phyloP scores from a whole-genome alignment of 2,888 invertebrate genomes.

The Anoncus sp. region DNA sequence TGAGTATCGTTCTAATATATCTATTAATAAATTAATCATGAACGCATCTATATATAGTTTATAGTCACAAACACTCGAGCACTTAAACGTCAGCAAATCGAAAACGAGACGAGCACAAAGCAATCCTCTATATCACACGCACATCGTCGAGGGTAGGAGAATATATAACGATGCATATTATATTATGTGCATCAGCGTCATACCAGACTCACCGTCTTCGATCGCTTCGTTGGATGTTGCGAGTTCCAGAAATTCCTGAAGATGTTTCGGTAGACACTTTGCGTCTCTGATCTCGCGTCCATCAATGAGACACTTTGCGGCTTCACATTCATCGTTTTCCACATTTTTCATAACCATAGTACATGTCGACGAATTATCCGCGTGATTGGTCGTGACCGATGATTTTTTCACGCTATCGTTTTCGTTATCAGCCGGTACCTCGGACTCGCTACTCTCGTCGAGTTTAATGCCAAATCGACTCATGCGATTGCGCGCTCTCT shows the following conservation, averaged over 20 bases:
- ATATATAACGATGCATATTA: slow-evolving; percentile 84
- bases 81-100: slow-evolving; percentile 53
- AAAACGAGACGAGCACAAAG: slow-evolving; percentile 83
- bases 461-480: slow-evolving; percentile 88
- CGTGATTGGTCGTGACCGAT: slow-evolving; percentile 80
- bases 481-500: slow-evolving; percentile 89
- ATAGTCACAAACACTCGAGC: slow-evolving; percentile 32
- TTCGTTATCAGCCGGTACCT: slow-evolving; percentile 67
- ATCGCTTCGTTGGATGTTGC: slow-evolving; percentile 82
- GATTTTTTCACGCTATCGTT: slow-evolving; percentile 76
- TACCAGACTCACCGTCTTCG: slow-evolving; percentile 84
- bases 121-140: slow-evolving; percentile 75
- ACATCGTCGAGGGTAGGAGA: slow-evolving; percentile 70
- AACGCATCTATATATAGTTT: slow-evolving; percentile 14
- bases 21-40: slow-evolving; percentile 1
- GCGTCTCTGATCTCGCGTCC: slow-evolving; percentile 87
- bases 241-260: slow-evolving; percentile 91
- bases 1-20: neutral
- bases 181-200: slow-evolving; percentile 76
- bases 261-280: slow-evolving; percentile 89
- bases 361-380: slow-evolving; percentile 71
- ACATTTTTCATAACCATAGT: slow-evolving; percentile 82
- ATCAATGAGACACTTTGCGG: slow-evolving; percentile 87
- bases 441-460: slow-evolving; percentile 85
- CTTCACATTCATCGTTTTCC: slow-evolving; percentile 71